Base-by-base conservation (phyloP, 2,797 vertebrate genomes). In the Sebastes baramenuke region DNA sequence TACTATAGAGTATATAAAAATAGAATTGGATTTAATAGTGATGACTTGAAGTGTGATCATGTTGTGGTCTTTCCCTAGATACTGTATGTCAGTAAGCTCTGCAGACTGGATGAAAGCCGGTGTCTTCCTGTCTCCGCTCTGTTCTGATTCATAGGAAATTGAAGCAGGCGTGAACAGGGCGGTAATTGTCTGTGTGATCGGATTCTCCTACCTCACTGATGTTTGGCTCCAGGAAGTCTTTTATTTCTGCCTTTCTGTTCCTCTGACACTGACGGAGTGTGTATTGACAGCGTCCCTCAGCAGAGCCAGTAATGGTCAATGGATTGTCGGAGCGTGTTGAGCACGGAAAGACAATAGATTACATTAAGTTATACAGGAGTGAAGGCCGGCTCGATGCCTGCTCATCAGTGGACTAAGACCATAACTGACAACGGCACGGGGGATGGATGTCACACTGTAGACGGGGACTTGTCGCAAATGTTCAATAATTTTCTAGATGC, bases 231-330 rank as follows among this genome's bases (percentile, higher is more conserved):
- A 56, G 67, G 78, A 87, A 70, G 65, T 60, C 79, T 85, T 87
- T 84, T 77, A 68, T 77, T 81, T 42, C 38, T 42, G 0, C 38
- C 58, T 72, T 80, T 67, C 38, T 83, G 77, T 78, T 73, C 56
- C 67, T 49, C 49, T 75, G 89, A 89, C 82, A 76, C 67, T 87
- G 91, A 93, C 52, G 56, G 84, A 93, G 32, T 80, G 75, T 4
- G 54, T 90, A 92, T 93, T 83, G 93, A 92, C 91, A 79, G 68
- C 22, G n/a, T 77, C 85, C 67, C 85, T 90, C 78, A 76, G 73
- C 68, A 36, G 72, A 72, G 82, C 80, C 75, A 90, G 87, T 90
- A 88, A 94, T 92, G 82, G 79, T 73, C 72, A 89, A 89, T 89
- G 58, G 88, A 92, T 92, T 82, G 80, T 72, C 27, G 56, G 55